Evolutionary conservation across 2,113 vertebrate species (phyloP).

Genomic region (Gallinago media): DNA sequence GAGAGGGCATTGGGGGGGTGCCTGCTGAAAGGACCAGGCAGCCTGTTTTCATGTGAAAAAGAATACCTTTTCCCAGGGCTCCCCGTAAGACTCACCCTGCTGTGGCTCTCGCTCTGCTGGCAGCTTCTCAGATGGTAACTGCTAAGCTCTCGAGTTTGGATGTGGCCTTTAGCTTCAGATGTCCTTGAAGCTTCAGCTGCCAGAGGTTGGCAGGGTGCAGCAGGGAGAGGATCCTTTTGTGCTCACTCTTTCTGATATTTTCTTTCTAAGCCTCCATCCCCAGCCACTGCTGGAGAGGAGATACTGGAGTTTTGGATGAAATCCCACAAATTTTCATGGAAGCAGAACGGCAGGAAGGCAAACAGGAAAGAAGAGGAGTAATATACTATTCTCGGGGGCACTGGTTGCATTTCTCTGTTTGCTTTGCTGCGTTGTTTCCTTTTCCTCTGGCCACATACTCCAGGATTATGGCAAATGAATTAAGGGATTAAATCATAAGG

Average conservation of each 20-base stretch:
- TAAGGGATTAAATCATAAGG: slow-evolving; percentile 40
- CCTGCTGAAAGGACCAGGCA: background rate
- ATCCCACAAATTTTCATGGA: slow-evolving; percentile 47
- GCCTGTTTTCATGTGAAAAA: background rate
- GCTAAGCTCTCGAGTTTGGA: background rate
- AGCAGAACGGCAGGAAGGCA: slow-evolving; percentile 56
- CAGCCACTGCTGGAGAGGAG: slow-evolving; percentile 13
- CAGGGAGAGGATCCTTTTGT: background rate
- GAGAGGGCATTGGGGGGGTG: background rate
- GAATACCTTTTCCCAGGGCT: background rate
- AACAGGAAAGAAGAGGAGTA: slow-evolving; percentile 70
- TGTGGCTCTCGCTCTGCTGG: background rate
- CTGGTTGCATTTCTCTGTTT: slow-evolving; percentile 42
- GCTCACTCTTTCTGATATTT: background rate
- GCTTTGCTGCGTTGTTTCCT: slow-evolving; percentile 4
- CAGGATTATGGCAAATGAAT: slow-evolving; percentile 53
- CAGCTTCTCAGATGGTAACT: background rate
- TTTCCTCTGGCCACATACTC: slow-evolving; percentile 22
- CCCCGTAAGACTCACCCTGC: background rate
- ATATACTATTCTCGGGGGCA: slow-evolving; percentile 42
- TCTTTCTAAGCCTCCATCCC: background rate
- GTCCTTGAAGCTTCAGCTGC: slow-evolving; percentile 7
- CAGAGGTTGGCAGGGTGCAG: background rate
- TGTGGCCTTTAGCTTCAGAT: background rate
- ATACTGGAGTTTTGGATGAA: slow-evolving; percentile 29